These are phyloP conservation scores for Drosophila robusta DNA, from an alignment of 2,888 invertebrate species.

Conservation along the genomic window DNA sequence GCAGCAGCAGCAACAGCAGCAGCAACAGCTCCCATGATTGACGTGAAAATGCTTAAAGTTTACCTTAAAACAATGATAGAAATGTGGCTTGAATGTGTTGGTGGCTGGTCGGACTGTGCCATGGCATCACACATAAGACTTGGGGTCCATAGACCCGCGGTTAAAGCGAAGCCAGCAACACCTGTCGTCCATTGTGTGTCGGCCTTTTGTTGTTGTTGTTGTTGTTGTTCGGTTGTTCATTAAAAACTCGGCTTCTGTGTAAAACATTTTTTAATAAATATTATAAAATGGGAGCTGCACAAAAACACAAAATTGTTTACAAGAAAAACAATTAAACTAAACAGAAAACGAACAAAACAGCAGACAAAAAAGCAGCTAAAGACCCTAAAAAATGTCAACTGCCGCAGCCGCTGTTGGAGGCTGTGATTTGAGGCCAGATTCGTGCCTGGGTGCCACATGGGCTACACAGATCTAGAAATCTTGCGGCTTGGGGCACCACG, in stretches of 20 bases:
- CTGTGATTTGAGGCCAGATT: constrained; percentile 56
- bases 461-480: constrained; percentile 63
- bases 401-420: constrained; percentile 51
- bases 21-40: constrained; percentile 68
- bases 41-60: constrained; percentile 84
- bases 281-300: constrained; percentile 74
- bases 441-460: constrained; percentile 48
- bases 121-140: constrained; percentile 1
- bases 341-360: constrained; percentile 32
- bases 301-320: constrained; percentile 72
- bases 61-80: constrained; percentile 83
- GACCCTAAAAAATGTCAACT: constrained; percentile 81
- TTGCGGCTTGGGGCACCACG: constrained; percentile 15
- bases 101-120: constrained; percentile 7
- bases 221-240: constrained; percentile 50
- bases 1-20: too few relatives aligned
- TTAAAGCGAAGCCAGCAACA: constrained; percentile 53
- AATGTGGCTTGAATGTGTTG: constrained; percentile 59
- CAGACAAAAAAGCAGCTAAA: constrained; percentile 55
- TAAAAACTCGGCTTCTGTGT: constrained; percentile 77
- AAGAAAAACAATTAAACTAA: constrained; percentile 77
- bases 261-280: constrained; percentile 79
- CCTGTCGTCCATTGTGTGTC: constrained; percentile 70
- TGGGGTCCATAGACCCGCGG: constrained; percentile 32
- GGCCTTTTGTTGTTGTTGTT: constrained; percentile 37